Evolutionary conservation across 1,140 invertebrate genomes (phyloP).

Genomic region (Polyergus mexicanus): DNA sequence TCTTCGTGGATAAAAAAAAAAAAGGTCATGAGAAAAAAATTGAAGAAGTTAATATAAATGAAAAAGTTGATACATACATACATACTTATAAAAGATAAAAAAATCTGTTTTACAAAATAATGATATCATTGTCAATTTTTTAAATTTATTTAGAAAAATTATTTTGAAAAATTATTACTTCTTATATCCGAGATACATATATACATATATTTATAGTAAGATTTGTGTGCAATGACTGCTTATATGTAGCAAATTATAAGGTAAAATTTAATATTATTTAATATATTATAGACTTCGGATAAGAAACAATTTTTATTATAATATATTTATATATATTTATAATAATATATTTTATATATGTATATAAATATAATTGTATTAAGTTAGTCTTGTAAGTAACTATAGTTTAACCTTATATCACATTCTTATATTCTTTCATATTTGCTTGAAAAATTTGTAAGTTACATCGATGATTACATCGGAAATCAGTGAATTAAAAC

Average conservation of each 20-base stretch:
- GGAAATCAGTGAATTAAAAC: conserved; percentile 39
- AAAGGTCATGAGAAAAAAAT: not conserved
- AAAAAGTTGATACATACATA: not conserved
- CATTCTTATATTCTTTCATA: not conserved
- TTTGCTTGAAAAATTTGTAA: not conserved
- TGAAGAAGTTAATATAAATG: not conserved
- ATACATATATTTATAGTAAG: too few species aligned
- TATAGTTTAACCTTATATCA: not conserved
- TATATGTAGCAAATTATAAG: not conserved
- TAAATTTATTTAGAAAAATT: too few species aligned
- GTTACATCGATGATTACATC: conserved; percentile 13
- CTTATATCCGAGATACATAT: too few species aligned
- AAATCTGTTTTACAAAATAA: too few species aligned
- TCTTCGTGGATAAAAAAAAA: not conserved
- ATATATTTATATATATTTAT: too few species aligned
- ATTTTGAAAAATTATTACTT: too few species aligned
- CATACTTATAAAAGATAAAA: too few species aligned
- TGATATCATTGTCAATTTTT: too few species aligned
- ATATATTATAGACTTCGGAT: not conserved
- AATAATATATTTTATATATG: too few species aligned
- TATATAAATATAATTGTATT: not conserved
- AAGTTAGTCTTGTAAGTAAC: not conserved
- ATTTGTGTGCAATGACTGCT: not conserved
- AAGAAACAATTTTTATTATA: not conserved
- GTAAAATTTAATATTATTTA: not conserved